Conservation (phyloP, 2,888 invertebrate species). For the Biston stratarius region DNA sequence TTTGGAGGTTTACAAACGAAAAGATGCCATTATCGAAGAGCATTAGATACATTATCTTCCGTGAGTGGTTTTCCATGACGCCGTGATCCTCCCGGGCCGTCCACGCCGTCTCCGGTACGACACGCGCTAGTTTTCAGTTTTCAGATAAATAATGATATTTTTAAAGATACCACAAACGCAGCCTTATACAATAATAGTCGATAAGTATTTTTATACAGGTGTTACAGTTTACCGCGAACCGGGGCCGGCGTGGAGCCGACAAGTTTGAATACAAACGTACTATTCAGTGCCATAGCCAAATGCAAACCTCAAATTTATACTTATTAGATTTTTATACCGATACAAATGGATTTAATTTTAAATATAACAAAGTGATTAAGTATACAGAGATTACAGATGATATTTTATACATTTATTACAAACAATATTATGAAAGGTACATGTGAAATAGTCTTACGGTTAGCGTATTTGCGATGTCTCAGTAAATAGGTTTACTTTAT, state of each 20-base stretch:
- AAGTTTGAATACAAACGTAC: conserved; percentile 80
- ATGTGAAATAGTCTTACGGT: conserved; percentile 83
- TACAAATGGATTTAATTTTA: conserved; percentile 87
- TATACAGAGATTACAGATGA: conserved; percentile 87
- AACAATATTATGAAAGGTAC: conserved; percentile 82
- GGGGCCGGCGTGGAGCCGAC: conserved; percentile 65
- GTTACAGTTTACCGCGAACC: conserved; percentile 59
- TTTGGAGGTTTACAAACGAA: conserved; percentile 82
- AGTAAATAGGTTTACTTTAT: conserved; percentile 54
- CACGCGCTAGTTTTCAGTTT: conserved; percentile 68
- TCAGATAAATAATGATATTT: conserved; percentile 46
- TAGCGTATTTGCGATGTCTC: conserved; percentile 75
- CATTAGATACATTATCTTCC: conserved; percentile 74
- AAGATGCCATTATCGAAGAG: conserved; percentile 75
- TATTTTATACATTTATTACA: conserved; percentile 87
- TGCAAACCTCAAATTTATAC: conserved; percentile 85
- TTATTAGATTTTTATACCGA: conserved; percentile 86
- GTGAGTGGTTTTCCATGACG: conserved; percentile 57
- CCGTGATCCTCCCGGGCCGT: conserved; percentile 75
- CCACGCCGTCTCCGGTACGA: conserved; percentile 65
- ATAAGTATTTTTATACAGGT: conserved; percentile 85
- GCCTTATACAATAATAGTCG: conserved; percentile 83
- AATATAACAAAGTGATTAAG: conserved; percentile 86
- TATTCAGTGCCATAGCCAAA: conserved; percentile 82
- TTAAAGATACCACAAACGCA: conserved; percentile 66